Evolutionary conservation across 1,140 invertebrate genomes (phyloP), one percentile per base, ranked within the genome.

Genomic region (Trichonephila inaurata): DNA sequence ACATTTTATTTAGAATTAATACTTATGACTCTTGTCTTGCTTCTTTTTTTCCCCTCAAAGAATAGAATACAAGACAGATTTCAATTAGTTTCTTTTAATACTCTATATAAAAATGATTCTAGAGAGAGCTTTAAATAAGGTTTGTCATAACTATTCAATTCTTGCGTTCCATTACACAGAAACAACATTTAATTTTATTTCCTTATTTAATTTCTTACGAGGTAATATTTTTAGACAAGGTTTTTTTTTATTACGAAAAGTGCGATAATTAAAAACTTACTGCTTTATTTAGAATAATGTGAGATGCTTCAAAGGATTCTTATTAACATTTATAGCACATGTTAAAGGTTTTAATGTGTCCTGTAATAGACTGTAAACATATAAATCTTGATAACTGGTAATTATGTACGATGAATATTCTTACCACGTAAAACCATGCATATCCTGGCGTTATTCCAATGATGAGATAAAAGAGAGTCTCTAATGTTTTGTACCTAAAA

Each of bases 401-500:
- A 12, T 14, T 6, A 69, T 10, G 66, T 28, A 14, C 10, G n/a
- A 24, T n/a, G 21, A 69, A 69, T 0, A 6, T n/a, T 18, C 95
- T 95, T 95, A 96, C 96, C 96, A 96, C 96, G 62, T 96, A 95
- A 62, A 96, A 94, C 40, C 96, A 95, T 61, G 96, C 95, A 24
- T 98, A 96, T 69, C 98, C 97, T n/a, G 98, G 98, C 82, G 97
- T 97, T 81, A 99, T 96, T 51, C 98, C 98, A 96, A 99, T 98
- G 83, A 98, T 96, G 94, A 99, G 95, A 96, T 99, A 99, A 95
- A 99, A 97, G 95, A 98, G 96, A 12, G 98, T 98, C 96, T 99
- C 98, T 92, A 99, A 96, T 96, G 97, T 98, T 97, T 99, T 99
- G 96, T 98, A 99, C 91, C 96, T 96, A 95, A 72, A 89, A 69